Conservation (phyloP, 2,797 vertebrate genomes). For the Pelobates cultripes region DNA sequence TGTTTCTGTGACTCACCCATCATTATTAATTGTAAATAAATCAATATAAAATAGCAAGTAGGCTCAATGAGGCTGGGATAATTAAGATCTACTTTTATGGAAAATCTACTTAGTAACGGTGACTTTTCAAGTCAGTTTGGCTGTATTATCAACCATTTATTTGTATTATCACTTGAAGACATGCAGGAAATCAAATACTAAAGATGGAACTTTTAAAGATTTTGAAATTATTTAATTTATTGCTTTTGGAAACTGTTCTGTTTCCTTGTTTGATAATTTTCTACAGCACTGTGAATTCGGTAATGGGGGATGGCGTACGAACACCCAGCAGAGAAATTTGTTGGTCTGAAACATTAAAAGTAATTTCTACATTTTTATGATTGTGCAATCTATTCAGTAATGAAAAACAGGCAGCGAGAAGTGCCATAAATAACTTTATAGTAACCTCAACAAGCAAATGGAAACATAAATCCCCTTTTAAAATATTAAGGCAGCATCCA, state of each 20-base stretch:
- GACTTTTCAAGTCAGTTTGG: neutral
- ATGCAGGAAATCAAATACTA: conserved; percentile 15
- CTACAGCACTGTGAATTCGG: conserved; percentile 1
- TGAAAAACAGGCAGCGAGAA: conserved; percentile 22
- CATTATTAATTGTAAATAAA: neutral
- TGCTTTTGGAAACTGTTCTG: neutral
- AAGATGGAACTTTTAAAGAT: conserved; percentile 1
- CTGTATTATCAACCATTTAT: neutral
- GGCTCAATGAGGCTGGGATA: neutral
- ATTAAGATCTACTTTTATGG: neutral
- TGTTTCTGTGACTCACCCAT: neutral
- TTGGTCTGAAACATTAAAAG: conserved; percentile 25
- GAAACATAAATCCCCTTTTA: neutral
- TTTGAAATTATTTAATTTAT: conserved; percentile 16
- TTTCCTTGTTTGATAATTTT: conserved; percentile 2
- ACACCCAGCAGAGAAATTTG: conserved; percentile 12
- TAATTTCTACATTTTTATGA: conserved; percentile 21
- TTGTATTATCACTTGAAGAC: neutral
- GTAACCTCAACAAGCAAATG: conserved; percentile 14
- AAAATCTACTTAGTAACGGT: neutral
- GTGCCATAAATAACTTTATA: conserved; percentile 36
- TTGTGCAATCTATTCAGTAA: conserved; percentile 36
- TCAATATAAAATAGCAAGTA: neutral
- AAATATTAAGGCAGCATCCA: conserved; percentile 15
- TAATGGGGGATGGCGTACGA: conserved; percentile 10